Percentiles rank a stretch among this genome's conserved stretches.
phyloP scores from a whole-genome alignment of 1,140 invertebrate species.

The Cryptotermes secundus region DNA sequence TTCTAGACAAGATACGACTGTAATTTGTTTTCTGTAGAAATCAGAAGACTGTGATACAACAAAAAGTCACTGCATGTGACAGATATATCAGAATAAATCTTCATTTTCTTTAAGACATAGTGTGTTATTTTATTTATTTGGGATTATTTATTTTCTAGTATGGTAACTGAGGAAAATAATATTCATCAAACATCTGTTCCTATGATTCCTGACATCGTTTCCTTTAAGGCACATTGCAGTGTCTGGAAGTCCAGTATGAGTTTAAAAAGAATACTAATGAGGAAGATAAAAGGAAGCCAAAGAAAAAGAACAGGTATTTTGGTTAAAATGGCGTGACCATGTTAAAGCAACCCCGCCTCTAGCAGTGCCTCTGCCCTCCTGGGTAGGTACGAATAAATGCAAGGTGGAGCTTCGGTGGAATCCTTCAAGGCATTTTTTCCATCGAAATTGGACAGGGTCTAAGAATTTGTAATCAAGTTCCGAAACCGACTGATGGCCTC shows the following conservation, averaged over 20 bases:
- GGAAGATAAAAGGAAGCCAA: background rate
- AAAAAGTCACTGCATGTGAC: background rate
- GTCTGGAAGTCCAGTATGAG: background rate
- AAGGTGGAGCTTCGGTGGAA: background rate
- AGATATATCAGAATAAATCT: background rate
- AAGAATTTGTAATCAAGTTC: background rate
- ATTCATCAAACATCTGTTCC: background rate
- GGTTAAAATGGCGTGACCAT: background rate
- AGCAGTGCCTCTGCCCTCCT: background rate
- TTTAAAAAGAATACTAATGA: slow-evolving; percentile 11
- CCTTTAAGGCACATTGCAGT: background rate
- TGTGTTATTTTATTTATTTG: background rate
- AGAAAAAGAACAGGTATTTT: background rate
- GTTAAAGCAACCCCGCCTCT: background rate
- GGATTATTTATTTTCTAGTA: background rate
- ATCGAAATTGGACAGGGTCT: background rate
- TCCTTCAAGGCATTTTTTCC: background rate
- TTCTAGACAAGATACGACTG: background rate
- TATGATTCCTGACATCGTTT: background rate
- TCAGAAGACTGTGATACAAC: background rate
- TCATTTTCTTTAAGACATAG: background rate
- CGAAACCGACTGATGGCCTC: background rate
- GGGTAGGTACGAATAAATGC: too few species aligned
- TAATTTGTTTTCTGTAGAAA: slow-evolving; percentile 15
- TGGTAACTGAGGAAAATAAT: background rate